Evolutionary conservation across 2,888 invertebrate species (phyloP).

Genomic region (Amblyjoppa fuscipennis): DNA sequence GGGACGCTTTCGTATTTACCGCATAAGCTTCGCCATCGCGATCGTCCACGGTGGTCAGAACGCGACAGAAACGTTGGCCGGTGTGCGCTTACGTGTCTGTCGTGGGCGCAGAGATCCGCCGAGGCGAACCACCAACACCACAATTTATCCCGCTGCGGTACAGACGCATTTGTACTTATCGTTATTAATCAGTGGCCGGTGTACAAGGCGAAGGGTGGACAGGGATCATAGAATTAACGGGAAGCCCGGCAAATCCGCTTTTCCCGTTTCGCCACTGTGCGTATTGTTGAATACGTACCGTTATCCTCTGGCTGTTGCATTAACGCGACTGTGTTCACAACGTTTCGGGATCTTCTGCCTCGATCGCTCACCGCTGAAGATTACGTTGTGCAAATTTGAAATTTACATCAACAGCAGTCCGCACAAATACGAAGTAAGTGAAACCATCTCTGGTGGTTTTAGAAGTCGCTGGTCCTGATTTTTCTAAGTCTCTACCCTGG

Average conservation of each 20-base stretch:
- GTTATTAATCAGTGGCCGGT: slow-evolving; percentile 81
- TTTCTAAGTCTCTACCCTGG: too few relatives aligned
- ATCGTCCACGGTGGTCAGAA: slow-evolving; percentile 37
- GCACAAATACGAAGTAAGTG: too few relatives aligned
- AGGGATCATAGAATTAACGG: slow-evolving; percentile 75
- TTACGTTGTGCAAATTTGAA: neutral
- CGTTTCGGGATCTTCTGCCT: neutral
- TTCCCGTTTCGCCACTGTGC: slow-evolving; percentile 48
- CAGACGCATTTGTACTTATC: slow-evolving; percentile 82
- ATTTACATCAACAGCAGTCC: neutral
- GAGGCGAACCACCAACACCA: slow-evolving; percentile 51
- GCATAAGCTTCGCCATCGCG: neutral
- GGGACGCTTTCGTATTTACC: neutral
- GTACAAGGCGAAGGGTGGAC: slow-evolving; percentile 73
- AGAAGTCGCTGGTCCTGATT: too few relatives aligned
- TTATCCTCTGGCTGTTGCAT: neutral
- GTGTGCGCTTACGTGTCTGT: slow-evolving; percentile 53
- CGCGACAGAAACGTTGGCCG: slow-evolving; percentile 49
- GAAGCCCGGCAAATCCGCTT: slow-evolving; percentile 77
- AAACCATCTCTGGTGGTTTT: too few relatives aligned
- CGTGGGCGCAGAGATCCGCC: slow-evolving; percentile 39
- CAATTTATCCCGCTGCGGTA: slow-evolving; percentile 80
- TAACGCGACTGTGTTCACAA: neutral
- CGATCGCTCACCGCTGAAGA: neutral
- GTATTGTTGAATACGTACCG: slow-evolving; percentile 22